Base-by-base conservation (phyloP, 1,140 invertebrate genomes). In the Drosophila ohnishii region DNA sequence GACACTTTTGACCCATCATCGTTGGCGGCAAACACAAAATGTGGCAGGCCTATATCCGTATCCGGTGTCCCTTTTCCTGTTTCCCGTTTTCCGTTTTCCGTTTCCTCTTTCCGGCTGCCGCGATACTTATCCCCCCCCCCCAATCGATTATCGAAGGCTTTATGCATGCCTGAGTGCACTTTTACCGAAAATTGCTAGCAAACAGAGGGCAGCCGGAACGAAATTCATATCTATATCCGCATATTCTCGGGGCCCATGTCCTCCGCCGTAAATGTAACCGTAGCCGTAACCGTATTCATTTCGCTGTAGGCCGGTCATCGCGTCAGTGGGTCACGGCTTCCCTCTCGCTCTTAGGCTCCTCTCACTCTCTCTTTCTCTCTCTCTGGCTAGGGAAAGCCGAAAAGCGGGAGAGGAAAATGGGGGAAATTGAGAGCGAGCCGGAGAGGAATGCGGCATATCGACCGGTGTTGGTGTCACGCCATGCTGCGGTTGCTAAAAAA, bases 371-470 rank as follows among this genome's bases (percentile, higher is more conserved):
- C 22, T n/a, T n/a, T 14, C 28, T 10, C 40, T 8, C 44, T 9
- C 57, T 4, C 19, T 28, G 10, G 19, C 28, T 19, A 14, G 28
- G 61, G 10, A 66, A 53, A 66, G 32, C 58, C 59, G 45, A 66
- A 65, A 53, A 61, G 16, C 10, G 19, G 16, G 61, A 14, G 47
- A 64, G 69, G 45, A 39, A 51, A 44, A 50, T 25, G 66, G 56
- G 66, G 39, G 30, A 65, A 51, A 53, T 56, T 50, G 72, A 63
- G 60, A 75, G 71, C 44, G 39, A 75, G 60, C 70, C 71, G 53
- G 72, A 77, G 60, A 64, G 73, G 63, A 81, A 82, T 86, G 83
- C 82, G 82, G 82, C 79, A 86, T 86, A 87, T 86, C 82, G 82
- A 86, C 82, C 82, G 67, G 81, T 76, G 56, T 28, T 47, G 60